A percentile compares a stretch with the other conserved stretches of the same genome.
Conservation (phyloP, 2,888 invertebrate species). For the Ichneumoninae sp. region DNA sequence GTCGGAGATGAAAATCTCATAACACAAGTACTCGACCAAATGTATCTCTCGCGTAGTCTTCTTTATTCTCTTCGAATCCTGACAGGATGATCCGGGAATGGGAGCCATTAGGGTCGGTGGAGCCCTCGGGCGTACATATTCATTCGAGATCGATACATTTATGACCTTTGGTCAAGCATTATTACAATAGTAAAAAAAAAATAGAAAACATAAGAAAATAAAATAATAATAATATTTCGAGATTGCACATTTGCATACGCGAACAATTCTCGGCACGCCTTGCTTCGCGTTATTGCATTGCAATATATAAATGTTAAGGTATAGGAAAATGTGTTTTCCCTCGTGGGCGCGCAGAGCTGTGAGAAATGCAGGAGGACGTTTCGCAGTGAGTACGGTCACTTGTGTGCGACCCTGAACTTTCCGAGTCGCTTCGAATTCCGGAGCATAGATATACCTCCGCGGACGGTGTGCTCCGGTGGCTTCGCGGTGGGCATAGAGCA, state of each 20-base stretch:
- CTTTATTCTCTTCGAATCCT: conserved; percentile 51
- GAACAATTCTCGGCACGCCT: conserved; percentile 23
- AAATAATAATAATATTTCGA: conserved; percentile 48
- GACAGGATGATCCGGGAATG: conserved; percentile 53
- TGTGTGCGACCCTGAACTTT: conserved; percentile 79
- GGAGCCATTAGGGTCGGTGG: conserved; percentile 21
- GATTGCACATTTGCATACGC: conserved; percentile 32
- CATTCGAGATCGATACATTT: conserved; percentile 59
- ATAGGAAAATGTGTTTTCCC: conserved; percentile 16
- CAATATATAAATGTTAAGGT: neutral
- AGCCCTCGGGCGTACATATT: conserved; percentile 47
- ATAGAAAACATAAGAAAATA: neutral
- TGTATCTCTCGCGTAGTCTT: conserved; percentile 45
- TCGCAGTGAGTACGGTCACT: conserved; percentile 19
- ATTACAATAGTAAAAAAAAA: conserved; percentile 41
- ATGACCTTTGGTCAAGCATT: conserved; percentile 65
- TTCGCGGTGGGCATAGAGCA: conserved; percentile 43
- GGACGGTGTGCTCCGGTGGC: conserved; percentile 29
- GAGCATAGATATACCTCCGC: conserved; percentile 67
- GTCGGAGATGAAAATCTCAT: conserved; percentile 75
- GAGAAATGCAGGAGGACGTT: conserved; percentile 46
- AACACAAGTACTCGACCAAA: conserved; percentile 59
- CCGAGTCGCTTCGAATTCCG: conserved; percentile 80
- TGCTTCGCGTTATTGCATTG: neutral
- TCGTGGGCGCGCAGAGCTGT: conserved; percentile 15